These are phyloP conservation scores for Heliconius himera DNA, from an alignment of 1,140 invertebrate species.

Conservation along the genomic window DNA sequence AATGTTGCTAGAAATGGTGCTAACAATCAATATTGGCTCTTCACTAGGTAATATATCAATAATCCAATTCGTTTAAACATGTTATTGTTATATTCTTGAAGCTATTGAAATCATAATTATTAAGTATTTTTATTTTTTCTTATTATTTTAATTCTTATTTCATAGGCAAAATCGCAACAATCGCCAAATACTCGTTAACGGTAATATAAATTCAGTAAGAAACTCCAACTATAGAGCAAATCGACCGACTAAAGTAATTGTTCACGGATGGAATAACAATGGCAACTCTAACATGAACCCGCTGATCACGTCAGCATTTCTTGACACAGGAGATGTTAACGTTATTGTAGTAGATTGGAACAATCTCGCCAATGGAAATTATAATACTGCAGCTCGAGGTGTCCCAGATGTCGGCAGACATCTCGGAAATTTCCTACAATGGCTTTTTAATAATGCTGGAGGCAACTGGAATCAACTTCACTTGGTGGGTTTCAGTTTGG, in stretches of 20 bases:
- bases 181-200: slow-evolving; percentile 48
- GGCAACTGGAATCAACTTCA: slow-evolving; percentile 84
- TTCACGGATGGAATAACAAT: slow-evolving; percentile 59
- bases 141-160: not conserved
- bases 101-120: no score
- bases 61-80: no score
- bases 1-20: slow-evolving; percentile 47
- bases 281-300: slow-evolving; percentile 47
- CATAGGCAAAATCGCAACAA: slow-evolving; percentile 52
- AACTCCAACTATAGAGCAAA: slow-evolving; percentile 52
- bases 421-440: slow-evolving; percentile 61
- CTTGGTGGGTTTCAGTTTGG: slow-evolving; percentile 90
- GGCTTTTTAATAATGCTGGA: slow-evolving; percentile 48
- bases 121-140: no score
- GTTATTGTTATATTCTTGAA: no score
- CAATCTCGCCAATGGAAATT: slow-evolving; percentile 59
- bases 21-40: slow-evolving; percentile 60
- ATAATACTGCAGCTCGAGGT: slow-evolving; percentile 75
- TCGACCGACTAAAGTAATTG: slow-evolving; percentile 49
- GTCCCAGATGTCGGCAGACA: slow-evolving; percentile 72
- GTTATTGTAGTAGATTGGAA: slow-evolving; percentile 81
- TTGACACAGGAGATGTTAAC: slow-evolving; percentile 75
- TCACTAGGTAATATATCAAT: slow-evolving; percentile 51
- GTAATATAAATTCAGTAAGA: slow-evolving; percentile 48
- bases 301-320: slow-evolving; percentile 60